These are phyloP conservation scores for Caenorhabditis zanzibari DNA, from an alignment of 2,888 invertebrate genomes.

Conservation along the genomic window DNA sequence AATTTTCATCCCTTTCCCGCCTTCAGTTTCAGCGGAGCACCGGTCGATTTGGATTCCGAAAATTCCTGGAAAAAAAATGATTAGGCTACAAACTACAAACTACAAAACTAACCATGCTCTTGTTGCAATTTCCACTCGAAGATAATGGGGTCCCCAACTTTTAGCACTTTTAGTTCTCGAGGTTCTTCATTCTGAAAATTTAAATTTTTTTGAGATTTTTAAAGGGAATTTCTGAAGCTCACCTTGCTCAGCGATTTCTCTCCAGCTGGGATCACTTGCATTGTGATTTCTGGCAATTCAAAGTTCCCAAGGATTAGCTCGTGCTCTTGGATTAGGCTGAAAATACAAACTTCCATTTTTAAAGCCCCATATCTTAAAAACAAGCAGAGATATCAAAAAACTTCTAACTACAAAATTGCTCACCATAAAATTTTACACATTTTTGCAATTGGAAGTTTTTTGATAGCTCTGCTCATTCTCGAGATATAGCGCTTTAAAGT, in stretches of 20 bases:
- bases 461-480: no score
- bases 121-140: conserved; percentile 50
- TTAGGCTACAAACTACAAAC: background rate
- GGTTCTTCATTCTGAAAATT: background rate
- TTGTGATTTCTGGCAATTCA: conserved; percentile 32
- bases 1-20: conserved; percentile 60
- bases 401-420: no score
- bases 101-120: conserved; percentile 23
- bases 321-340: conserved; percentile 31
- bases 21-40: conserved; percentile 51
- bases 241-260: conserved; percentile 36
- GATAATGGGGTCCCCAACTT: conserved; percentile 59
- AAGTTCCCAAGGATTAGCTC: conserved; percentile 46
- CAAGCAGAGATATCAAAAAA: no score
- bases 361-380: no score
- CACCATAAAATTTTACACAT: background rate
- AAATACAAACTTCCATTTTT: no score
- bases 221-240: background rate
- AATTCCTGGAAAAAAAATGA: conserved; percentile 15
- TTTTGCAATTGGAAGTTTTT: background rate
- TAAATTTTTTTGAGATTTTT: background rate
- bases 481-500: no score
- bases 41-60: conserved; percentile 53
- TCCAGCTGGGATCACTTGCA: conserved; percentile 43
- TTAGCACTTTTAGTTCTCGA: conserved; percentile 25